phyloP scores from a whole-genome alignment of 2,797 vertebrate genomes.

The Karalla daura region DNA sequence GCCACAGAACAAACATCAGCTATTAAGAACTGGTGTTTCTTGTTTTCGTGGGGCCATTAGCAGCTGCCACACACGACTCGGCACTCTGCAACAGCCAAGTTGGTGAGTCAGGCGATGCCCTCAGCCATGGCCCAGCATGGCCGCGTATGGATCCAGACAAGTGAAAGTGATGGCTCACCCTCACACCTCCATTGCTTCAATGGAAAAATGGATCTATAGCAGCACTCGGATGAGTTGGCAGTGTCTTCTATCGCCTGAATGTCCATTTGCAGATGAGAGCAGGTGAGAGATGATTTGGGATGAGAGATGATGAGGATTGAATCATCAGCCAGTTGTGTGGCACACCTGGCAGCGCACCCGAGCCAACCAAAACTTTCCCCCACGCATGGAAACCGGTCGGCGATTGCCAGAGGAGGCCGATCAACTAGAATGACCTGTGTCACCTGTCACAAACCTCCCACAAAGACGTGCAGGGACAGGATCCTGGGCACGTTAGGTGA shows the following conservation, averaged over 20 bases:
- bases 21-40: slow-evolving; percentile 5
- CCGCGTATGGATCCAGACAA: no score
- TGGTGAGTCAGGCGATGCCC: not conserved
- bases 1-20: not conserved
- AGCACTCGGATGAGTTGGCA: not conserved
- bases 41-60: not conserved
- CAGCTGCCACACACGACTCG: not conserved
- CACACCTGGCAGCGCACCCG: no score
- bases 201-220: not conserved
- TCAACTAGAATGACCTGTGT: not conserved
- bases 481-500: not conserved
- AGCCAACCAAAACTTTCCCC: no score
- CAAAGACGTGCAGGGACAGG: not conserved
- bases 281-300: no score
- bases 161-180: no score
- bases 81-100: not conserved
- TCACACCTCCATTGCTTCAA: no score
- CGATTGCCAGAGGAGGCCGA: not conserved
- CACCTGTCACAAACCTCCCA: no score
- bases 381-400: not conserved
- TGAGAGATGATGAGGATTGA: not conserved
- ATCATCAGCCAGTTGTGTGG: not conserved
- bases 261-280: not conserved
- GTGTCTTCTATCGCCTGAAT: not conserved
- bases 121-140: no score